Evolutionary conservation across 2,797 vertebrate species (phyloP), one percentile per base, ranked within the genome.

Genomic region (Syndactyla subalaris): DNA sequence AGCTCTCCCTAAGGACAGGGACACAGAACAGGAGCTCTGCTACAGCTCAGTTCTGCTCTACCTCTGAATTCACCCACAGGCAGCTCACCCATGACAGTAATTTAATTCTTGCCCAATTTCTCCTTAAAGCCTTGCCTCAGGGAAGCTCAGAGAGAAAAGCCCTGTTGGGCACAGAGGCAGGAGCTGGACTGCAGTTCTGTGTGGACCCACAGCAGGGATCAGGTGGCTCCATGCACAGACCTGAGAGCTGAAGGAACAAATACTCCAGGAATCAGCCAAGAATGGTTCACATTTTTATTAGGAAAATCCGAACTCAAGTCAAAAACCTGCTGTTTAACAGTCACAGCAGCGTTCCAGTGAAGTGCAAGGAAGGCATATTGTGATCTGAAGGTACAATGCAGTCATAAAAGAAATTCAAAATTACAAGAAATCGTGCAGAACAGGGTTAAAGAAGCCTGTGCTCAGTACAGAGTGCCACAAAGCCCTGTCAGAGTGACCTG

Each of bases 241-340:
- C 62, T n/a, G 57, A 49, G 43, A 62, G 61, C 0, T 57, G 19
- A 90, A 52, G 3, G 1, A 71, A 74, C 41, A 82, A 88, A 23
- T 27, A 58, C 48, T 57, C n/a, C 86, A 71, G 36, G 43, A 80
- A 65, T 45, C 41, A 87, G 43, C 29, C 67, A 46, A 39, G 62
- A 86, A 36, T 4, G 3, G 72, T n/a, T 63, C 36, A 36, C 8
- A 6, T n/a, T 62, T 96, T 97, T 92, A 95, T 90, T 95, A 43
- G 55, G 58, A 81, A 85, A 65, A 80, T 14, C 65, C 65, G 34
- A 61, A 85, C 36, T 30, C 43, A 78, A 59, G 61, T 17, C n/a
- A 39, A 52, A 88, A 81, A 8, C 27, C 14, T 38, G 8, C 20
- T 75, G 68, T 75, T 59, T 30, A 78, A n/a, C 58, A 86, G 73